phyloP scores from a whole-genome alignment of 1,140 invertebrate genomes.

The Papilio polyxenes region DNA sequence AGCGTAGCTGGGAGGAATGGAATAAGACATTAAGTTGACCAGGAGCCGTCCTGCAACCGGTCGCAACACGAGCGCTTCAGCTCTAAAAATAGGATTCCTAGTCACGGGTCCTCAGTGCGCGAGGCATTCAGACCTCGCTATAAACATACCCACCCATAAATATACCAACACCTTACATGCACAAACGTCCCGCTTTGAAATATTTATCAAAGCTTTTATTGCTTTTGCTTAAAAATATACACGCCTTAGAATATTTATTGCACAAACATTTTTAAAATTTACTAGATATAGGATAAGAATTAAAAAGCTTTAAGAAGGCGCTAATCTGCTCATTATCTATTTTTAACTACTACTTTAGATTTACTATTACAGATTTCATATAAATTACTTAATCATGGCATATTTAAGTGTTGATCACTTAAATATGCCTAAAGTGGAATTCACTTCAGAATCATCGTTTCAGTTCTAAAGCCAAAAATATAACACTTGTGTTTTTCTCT shows the following conservation, averaged over 20 bases:
- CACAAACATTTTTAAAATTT: slow-evolving; percentile 3
- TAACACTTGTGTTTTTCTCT: not conserved
- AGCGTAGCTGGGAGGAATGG: slow-evolving; percentile 1
- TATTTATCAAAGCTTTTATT: slow-evolving; percentile 30
- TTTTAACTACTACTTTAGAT: not conserved
- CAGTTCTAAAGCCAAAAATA: not conserved
- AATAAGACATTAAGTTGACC: slow-evolving; percentile 29
- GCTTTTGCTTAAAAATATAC: slow-evolving; percentile 7
- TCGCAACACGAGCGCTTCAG: slow-evolving; percentile 19
- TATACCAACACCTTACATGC: not conserved
- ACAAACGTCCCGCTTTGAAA: not conserved
- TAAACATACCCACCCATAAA: not conserved
- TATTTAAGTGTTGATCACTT: too few species aligned
- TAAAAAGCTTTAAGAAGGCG: not conserved
- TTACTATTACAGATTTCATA: not conserved
- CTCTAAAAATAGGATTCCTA: slow-evolving; percentile 29
- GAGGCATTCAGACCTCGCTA: slow-evolving; percentile 12
- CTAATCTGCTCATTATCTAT: not conserved
- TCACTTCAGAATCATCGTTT: not conserved
- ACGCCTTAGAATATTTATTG: not conserved
- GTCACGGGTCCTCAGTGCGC: not conserved
- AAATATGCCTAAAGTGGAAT: too few species aligned
- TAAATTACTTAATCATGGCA: too few species aligned
- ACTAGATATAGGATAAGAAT: not conserved
- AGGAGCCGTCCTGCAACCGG: slow-evolving; percentile 21